Evolutionary conservation across 2,113 vertebrate species (phyloP).

Genomic region (Laticauda laticaudata): DNA sequence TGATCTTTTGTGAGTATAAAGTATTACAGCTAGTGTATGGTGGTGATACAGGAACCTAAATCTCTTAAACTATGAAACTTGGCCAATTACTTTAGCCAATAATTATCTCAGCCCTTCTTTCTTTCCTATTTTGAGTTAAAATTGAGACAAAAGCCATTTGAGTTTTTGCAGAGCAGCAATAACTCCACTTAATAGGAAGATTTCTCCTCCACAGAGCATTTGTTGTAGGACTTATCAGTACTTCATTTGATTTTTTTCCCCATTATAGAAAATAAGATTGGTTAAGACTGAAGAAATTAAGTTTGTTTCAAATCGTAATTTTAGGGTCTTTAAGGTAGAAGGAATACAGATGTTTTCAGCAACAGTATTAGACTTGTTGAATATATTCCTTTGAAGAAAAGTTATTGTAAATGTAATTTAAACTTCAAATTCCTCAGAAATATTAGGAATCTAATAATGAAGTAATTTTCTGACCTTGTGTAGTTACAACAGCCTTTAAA

Average conservation of each 20-base stretch:
- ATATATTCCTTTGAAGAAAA: background rate
- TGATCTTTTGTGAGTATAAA: background rate
- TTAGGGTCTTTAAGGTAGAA: background rate
- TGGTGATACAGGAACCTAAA: background rate
- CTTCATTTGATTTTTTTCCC: background rate
- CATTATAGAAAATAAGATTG: background rate
- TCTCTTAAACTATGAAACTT: background rate
- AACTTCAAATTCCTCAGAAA: background rate
- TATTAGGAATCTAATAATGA: background rate
- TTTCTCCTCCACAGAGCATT: background rate
- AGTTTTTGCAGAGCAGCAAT: background rate
- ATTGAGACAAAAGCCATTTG: background rate
- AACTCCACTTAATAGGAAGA: background rate
- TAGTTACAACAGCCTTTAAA: background rate
- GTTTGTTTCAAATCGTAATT: background rate
- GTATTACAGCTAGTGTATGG: background rate
- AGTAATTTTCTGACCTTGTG: background rate
- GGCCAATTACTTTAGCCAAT: background rate
- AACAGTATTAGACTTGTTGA: background rate
- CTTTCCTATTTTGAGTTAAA: background rate
- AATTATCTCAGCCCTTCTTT: background rate
- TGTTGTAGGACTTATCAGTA: background rate
- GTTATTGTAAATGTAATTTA: background rate
- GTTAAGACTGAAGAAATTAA: background rate
- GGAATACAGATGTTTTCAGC: background rate